Base-by-base conservation (phyloP, 37 sponge, comb jelly and placozoan species). In the Halisarca cf. caerulea region DNA sequence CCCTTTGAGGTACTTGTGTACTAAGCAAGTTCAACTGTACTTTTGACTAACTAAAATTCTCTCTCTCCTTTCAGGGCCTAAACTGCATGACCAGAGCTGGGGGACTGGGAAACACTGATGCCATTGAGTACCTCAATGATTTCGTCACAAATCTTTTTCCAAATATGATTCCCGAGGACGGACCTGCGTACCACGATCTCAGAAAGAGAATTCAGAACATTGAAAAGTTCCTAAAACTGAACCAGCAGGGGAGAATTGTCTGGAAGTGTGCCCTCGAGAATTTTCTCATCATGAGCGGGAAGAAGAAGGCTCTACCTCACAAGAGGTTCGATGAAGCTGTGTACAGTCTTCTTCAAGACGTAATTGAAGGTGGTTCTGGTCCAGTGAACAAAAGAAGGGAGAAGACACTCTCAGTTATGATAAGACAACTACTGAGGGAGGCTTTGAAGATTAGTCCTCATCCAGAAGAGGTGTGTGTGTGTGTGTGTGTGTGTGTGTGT, bases 381-480 rank as follows among this genome's bases (percentile, higher is more conserved):
- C 51, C 6, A 47, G 9, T 11, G 11, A 21, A 3, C 15, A 18
- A 17, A 17, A n/a, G 18, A 2, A 74, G 36, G 77, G 41, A 74
- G 21, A 74, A 40, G 24, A 47, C 6, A 6, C 51, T 47, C 6
- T 6, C 11, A 3, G 2, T 74, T 4, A 37, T 74, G 1, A 23
- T 36, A n/a, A 74, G 25, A 7, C n/a, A 4, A 4, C 44, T 74
- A 21, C 25, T 74, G 77, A 74, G 77, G 77, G 42, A 37, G 18
- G 77, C 77, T 21, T 3, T 74, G 8, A 32, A 41, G 44, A 40
- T n/a, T 2, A 43, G 77, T 37, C 42, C 42, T 11, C 45, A 40
- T 74, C 77, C 38, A 44, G 77, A 74, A 41, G 77, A 74, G 77
- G 77, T 74, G 77, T 40, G 77, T 74, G 77, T 40, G 77, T 40